Evolutionary conservation across 2,113 vertebrate species (phyloP), one percentile per base, ranked within the genome.

Genomic region (Phyllostomus hastatus): DNA sequence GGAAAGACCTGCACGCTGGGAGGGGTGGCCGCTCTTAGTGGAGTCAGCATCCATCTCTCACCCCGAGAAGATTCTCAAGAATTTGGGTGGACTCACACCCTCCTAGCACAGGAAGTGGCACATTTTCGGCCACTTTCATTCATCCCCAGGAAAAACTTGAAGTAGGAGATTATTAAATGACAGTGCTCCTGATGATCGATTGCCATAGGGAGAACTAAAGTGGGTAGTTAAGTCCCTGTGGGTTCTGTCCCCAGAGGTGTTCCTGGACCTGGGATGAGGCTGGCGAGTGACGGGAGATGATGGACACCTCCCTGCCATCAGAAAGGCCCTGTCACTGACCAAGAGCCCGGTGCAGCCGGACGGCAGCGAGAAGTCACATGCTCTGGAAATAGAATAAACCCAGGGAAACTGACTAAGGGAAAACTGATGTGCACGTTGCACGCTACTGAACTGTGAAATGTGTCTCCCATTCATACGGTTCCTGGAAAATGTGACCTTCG

Each of bases 401-500:
- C 31, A 2, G 20, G 64, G 57, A 83, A 66, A 85, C 95, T 78
- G 94, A 96, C 80, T 61, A 24, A 88, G 83, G 86, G 24, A 88
- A 95, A 91, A 87, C 85, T 10, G 64, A 28, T 2, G 50, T 19
- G 48, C 70, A 95, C 24, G 52, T 28, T 95, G 43, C 76, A 64
- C 48, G 12, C 26, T 33, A 0, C 79, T 67, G 57, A 83, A 52
- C 97, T 98, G 96, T 97, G 97, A 98, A 97, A 97, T 79, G 90
- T 28, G 54, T 90, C 91, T 90, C 16, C 91, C 94, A 90, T 98
- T 97, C 95, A 92, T 82, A 59, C 78, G 83, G 88, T 98, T 98
- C 73, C 91, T 96, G 97, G 96, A 93, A 98, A 97, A 97, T 72
- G 84, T 88, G 94, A 97, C 96, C 95, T 96, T 86, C 52, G 91